These are phyloP conservation scores for Aphidoletes aphidimyza DNA, from an alignment of 2,888 invertebrate species.

Conservation along the genomic window DNA sequence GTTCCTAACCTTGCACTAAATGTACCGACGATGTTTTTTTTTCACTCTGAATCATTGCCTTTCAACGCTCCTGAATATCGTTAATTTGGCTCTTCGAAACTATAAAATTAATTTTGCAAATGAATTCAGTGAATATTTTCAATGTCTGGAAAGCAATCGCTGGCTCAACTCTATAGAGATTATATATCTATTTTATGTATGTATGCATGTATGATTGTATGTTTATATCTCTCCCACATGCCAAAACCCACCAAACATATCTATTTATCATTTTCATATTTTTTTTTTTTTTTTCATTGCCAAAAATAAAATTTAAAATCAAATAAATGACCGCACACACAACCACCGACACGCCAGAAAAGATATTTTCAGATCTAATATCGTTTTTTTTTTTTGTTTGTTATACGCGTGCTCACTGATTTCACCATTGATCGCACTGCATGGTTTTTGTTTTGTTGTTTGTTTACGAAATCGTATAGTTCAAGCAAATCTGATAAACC, in stretches of 20 bases:
- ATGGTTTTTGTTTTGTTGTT: slow-evolving; percentile 17
- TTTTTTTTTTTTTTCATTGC: neutral
- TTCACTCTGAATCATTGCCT: slow-evolving; percentile 15
- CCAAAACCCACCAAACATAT: slow-evolving; percentile 3
- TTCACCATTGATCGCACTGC: neutral
- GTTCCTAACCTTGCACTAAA: slow-evolving; percentile 44
- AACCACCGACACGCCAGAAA: too few relatives aligned
- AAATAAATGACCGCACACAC: too few relatives aligned
- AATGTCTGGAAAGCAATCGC: neutral
- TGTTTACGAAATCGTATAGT: neutral
- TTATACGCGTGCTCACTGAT: neutral
- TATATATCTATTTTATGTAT: neutral
- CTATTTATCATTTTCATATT: neutral
- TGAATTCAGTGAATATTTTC: too few relatives aligned
- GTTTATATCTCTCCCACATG: slow-evolving; percentile 4
- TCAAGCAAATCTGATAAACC: neutral
- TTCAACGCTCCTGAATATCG: slow-evolving; percentile 8
- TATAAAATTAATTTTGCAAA: neutral
- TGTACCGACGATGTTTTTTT: neutral
- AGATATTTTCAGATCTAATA: too few relatives aligned
- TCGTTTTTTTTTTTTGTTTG: too few relatives aligned
- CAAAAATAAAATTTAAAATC: neutral
- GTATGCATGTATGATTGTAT: neutral
- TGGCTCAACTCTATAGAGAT: too few relatives aligned
- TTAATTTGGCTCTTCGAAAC: neutral